Evolutionary conservation across 53 echinoderm and acorn worm species (phyloP).

Genomic region (Apostichopus leukothele): DNA sequence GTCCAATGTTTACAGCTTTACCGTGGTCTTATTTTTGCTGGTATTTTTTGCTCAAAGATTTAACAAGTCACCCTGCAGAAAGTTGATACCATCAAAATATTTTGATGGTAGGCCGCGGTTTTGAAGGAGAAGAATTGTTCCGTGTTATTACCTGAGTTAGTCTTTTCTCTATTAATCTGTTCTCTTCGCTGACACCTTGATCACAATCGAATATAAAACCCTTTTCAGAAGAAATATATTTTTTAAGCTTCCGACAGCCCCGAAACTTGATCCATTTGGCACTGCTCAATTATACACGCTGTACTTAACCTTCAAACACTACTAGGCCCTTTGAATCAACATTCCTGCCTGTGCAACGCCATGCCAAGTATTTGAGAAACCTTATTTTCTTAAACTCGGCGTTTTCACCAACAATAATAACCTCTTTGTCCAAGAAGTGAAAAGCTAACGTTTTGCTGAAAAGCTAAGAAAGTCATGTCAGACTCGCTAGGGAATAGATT

Average conservation of each 20-base stretch:
- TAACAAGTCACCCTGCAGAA: slow-evolving; percentile 27
- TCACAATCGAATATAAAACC: slow-evolving; percentile 38
- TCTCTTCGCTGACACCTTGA: slow-evolving; percentile 43
- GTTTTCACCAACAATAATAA: slow-evolving; percentile 49
- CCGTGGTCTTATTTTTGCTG: background rate
- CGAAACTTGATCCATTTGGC: slow-evolving; percentile 25
- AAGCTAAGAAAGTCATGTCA: slow-evolving; percentile 38
- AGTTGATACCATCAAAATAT: slow-evolving; percentile 51
- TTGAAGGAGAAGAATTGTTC: slow-evolving; percentile 21
- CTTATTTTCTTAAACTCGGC: slow-evolving; percentile 43
- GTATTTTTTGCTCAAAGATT: background rate
- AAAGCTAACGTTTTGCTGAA: slow-evolving; percentile 44
- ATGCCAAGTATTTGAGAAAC: slow-evolving; percentile 36
- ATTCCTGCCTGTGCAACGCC: slow-evolving; percentile 18
- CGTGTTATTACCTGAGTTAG: slow-evolving; percentile 34
- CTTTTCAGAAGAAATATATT: slow-evolving; percentile 35
- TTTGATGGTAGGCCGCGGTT: slow-evolving; percentile 51
- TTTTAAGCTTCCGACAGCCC: slow-evolving; percentile 37
- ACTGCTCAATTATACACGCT: slow-evolving; percentile 46
- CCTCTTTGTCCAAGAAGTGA: slow-evolving; percentile 49
- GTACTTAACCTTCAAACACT: slow-evolving; percentile 39
- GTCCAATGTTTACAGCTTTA: background rate
- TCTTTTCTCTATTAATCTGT: slow-evolving; percentile 41
- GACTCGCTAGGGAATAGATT: slow-evolving; percentile 29
- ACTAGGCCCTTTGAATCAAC: slow-evolving; percentile 28